Percentiles rank a stretch among this genome's conserved stretches.
These are phyloP conservation scores for Tolmerus cingulatus DNA, from an alignment of 2,888 invertebrate species.

Conservation along the genomic window DNA sequence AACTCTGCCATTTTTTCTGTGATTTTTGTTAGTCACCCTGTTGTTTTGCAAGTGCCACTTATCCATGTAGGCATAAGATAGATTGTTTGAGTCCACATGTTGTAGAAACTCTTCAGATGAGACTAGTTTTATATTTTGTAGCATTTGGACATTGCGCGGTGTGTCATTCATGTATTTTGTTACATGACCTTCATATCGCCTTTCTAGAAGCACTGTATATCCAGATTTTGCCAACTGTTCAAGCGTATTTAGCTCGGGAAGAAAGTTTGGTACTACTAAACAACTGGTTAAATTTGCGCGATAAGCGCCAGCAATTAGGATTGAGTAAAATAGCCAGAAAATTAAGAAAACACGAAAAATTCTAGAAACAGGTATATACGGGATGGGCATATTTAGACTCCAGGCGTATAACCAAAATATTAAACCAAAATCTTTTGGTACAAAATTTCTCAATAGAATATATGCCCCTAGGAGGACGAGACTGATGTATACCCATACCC, in stretches of 20 bases:
- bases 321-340: constrained; percentile 59
- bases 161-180: constrained; percentile 61
- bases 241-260: constrained; percentile 58
- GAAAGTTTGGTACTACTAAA: constrained; percentile 56
- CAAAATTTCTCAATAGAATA: constrained; percentile 51
- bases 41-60: constrained; percentile 63
- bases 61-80: constrained; percentile 65
- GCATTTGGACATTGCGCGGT: constrained; percentile 9
- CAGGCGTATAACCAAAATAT: constrained; percentile 54
- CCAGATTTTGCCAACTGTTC: constrained; percentile 54
- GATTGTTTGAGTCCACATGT: background rate
- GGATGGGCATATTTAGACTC: constrained; percentile 54
- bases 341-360: constrained; percentile 55
- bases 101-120: background rate
- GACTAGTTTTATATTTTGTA: background rate
- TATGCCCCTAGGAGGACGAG: constrained; percentile 53
- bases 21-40: constrained; percentile 53
- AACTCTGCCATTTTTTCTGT: constrained; percentile 61
- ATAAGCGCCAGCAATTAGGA: constrained; percentile 59
- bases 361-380: constrained; percentile 47
- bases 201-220: constrained; percentile 59
- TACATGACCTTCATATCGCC: constrained; percentile 61
- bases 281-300: constrained; percentile 60
- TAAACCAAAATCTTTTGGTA: constrained; percentile 43
- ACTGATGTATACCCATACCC: constrained; percentile 55